Evolutionary conservation across 1,140 invertebrate species (phyloP).

Genomic region (Macrosteles quadrilineatus): DNA sequence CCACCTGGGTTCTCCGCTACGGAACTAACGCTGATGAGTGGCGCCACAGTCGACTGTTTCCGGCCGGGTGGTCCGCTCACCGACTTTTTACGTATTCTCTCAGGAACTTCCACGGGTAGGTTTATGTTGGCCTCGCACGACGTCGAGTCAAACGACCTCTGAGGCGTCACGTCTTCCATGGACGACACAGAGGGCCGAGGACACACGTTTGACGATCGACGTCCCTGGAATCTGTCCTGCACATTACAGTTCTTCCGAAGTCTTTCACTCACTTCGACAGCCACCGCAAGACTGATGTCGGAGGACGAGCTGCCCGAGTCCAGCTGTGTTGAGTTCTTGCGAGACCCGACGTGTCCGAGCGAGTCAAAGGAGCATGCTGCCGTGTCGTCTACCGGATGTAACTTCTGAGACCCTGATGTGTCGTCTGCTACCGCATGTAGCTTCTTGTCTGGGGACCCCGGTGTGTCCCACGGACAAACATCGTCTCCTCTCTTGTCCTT

Average conservation of each 20-base stretch:
- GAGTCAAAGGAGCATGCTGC: constrained; percentile 34
- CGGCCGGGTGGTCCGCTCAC: constrained; percentile 28
- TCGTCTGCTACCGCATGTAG: constrained; percentile 13
- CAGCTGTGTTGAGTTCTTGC: constrained; percentile 59
- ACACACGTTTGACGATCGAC: constrained; percentile 1
- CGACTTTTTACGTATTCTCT: constrained; percentile 34
- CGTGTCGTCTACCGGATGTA: constrained; percentile 37
- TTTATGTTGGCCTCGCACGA: constrained; percentile 32
- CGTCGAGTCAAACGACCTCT: constrained; percentile 53
- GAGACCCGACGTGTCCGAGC: constrained; percentile 45
- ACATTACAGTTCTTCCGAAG: constrained; percentile 46
- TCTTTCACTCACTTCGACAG: constrained; percentile 51
- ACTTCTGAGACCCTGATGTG: no score
- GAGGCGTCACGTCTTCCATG: constrained; percentile 42
- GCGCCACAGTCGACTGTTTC: constrained; percentile 50
- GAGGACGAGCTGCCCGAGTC: constrained; percentile 68
- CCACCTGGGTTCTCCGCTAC: constrained; percentile 60
- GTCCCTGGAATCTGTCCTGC: constrained; percentile 24
- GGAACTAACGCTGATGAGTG: constrained; percentile 71
- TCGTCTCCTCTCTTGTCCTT: constrained; percentile 51
- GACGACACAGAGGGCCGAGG: constrained; percentile 38
- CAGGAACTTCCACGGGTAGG: constrained; percentile 40
- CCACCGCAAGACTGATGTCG: constrained; percentile 64
- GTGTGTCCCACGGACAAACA: constrained; percentile 68
- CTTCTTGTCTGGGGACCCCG: constrained; percentile 40